These are phyloP conservation scores for Ormia ochracea DNA, from an alignment of 2,888 invertebrate species.

Conservation along the genomic window DNA sequence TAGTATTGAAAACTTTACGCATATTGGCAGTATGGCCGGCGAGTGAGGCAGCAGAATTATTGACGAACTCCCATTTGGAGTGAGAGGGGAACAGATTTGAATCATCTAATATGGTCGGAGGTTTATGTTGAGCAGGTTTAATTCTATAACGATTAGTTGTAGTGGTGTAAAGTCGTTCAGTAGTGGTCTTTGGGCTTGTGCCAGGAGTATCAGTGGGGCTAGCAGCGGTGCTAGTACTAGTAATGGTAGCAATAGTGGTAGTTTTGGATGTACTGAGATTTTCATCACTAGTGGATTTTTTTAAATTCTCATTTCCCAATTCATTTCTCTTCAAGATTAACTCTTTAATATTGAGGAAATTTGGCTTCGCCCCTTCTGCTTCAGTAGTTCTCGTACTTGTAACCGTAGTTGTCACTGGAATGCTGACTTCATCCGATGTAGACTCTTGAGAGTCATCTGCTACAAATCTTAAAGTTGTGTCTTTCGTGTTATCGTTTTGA, in stretches of 20 bases:
- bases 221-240: background rate
- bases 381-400: background rate
- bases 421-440: background rate
- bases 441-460: constrained; percentile 20
- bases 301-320: constrained; percentile 10
- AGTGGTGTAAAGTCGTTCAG: constrained; percentile 49
- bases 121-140: constrained; percentile 67
- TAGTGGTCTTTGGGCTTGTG: constrained; percentile 37
- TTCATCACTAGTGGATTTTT: constrained; percentile 8
- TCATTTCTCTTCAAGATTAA: constrained; percentile 72
- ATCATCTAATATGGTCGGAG: constrained; percentile 71
- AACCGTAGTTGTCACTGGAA: background rate
- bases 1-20: constrained; percentile 81
- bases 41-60: constrained; percentile 73
- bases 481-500: background rate
- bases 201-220: no score
- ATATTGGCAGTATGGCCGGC: constrained; percentile 74
- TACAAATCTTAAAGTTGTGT: constrained; percentile 35
- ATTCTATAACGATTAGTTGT: constrained; percentile 67
- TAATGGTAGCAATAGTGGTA: constrained; percentile 63
- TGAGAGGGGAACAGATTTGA: constrained; percentile 75
- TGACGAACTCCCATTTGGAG: constrained; percentile 80
- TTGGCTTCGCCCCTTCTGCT: constrained; percentile 66
- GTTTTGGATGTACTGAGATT: background rate
- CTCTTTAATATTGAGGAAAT: constrained; percentile 76